phyloP scores from a whole-genome alignment of 2,888 invertebrate genomes.

The Polyommatus iphigenia region DNA sequence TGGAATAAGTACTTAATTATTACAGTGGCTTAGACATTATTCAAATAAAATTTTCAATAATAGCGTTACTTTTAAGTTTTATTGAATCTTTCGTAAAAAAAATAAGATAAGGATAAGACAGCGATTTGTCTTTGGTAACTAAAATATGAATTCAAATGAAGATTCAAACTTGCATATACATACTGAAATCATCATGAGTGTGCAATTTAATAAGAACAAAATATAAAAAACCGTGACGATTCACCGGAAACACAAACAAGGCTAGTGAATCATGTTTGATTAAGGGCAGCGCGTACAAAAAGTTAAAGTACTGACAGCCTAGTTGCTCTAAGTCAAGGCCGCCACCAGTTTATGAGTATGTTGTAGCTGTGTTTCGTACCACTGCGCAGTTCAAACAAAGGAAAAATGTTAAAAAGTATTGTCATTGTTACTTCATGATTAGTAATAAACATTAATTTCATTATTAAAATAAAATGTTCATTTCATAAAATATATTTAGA shows the following conservation, averaged over 20 bases:
- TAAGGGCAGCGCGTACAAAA: constrained; percentile 37
- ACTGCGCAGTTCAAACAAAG: constrained; percentile 15
- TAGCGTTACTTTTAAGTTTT: too few relatives aligned
- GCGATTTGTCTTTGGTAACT: background rate
- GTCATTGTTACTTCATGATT: background rate
- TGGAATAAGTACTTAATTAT: background rate
- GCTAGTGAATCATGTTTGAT: constrained; percentile 41
- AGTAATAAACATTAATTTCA: background rate
- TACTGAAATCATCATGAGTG: constrained; percentile 22
- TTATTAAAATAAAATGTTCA: background rate
- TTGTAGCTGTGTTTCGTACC: constrained; percentile 2
- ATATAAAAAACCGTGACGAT: constrained; percentile 32
- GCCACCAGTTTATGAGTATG: constrained; percentile 36
- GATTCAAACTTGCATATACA: constrained; percentile 16
- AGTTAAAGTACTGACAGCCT: constrained; percentile 32
- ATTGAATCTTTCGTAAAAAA: too few relatives aligned
- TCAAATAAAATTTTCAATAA: too few relatives aligned
- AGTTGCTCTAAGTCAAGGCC: constrained; percentile 35
- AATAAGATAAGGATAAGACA: too few relatives aligned
- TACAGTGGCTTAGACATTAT: background rate
- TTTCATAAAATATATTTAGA: too few relatives aligned
- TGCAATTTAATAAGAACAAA: constrained; percentile 29
- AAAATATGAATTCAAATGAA: constrained; percentile 5
- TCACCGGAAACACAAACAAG: constrained; percentile 39
- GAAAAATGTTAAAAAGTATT: background rate